Evolutionary conservation across 2,113 vertebrate species (phyloP), one percentile per base, ranked within the genome.

Genomic region (Labeo catla): DNA sequence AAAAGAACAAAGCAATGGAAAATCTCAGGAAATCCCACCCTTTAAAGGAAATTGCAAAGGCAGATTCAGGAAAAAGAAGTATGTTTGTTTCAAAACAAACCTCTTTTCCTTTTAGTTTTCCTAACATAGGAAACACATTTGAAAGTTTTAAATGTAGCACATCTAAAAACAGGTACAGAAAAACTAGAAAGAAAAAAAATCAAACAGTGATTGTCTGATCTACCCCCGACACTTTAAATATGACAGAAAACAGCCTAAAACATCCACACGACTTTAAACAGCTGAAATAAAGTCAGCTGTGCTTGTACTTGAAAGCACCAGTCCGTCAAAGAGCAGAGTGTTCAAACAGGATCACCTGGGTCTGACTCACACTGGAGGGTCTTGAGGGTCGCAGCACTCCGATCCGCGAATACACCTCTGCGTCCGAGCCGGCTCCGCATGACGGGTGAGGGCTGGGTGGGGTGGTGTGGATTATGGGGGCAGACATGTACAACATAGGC

Each of bases 301-400:
- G 45, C 43, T 76, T 81, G 10, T 47, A 23, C 78, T 81, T 65
- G 54, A 28, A 73, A 66, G 59, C 28, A n/a, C 66, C 52, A 23
- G 76, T 45, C 72, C 54, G 36, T 85, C 63, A 86, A 76, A 81
- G 68, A 52, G 94, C 91, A 0, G 95, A 95, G 84, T 96, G 95
- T 84, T 96, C 95, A 89, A 96, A 96, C 84, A 95, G 91, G 74
- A 96, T 94, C 76, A 96, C 95, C 50, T 92, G 93, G 0, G 94
- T 93, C 6, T 92, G 92, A 83, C 84, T 93, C 34, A 91, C 84
- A 61, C 91, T 92, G 49, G 94, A 93, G 70, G 92, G 90, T 74
- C 93, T 91, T n/a, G 91, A 92, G 11, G 90, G 88, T 84, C 88
- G 89, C 86, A 93, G 91, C 8, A 89, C 80, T 47, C 94, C 93